Conservation (phyloP, 1,140 invertebrate genomes). For the Globodera ellingtonae region DNA sequence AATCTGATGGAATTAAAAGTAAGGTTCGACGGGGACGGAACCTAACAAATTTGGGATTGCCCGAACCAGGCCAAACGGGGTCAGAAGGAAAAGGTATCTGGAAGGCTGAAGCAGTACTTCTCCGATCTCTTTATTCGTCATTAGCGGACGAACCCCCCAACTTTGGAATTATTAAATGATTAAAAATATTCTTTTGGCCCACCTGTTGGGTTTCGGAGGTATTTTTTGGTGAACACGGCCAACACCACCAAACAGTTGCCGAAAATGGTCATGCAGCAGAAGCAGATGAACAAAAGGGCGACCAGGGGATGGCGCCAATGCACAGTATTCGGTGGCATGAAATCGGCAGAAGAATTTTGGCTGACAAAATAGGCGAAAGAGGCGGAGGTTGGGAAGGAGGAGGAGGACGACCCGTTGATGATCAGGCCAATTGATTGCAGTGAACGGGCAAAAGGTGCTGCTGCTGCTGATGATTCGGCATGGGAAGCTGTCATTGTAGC, state of each 20-base stretch:
- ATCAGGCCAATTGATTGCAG: background rate
- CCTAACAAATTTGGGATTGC: no score
- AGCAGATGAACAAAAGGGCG: conserved; percentile 41
- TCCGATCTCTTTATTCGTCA: background rate
- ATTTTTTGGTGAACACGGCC: conserved; percentile 64
- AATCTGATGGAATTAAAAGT: conserved; percentile 3
- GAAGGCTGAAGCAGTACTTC: background rate
- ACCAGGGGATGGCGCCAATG: conserved; percentile 58
- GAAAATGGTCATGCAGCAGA: conserved; percentile 59
- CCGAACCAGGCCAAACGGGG: no score
- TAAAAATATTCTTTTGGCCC: background rate
- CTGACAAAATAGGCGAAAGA: background rate
- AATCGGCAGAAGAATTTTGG: conserved; percentile 2
- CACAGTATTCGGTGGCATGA: background rate
- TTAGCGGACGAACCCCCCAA: no score
- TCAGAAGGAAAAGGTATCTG: no score
- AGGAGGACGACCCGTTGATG: background rate
- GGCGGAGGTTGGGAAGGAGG: background rate
- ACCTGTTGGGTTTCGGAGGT: conserved; percentile 62
- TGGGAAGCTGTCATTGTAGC: background rate
- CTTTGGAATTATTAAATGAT: background rate
- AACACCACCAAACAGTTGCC: conserved; percentile 63
- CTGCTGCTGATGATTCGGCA: background rate
- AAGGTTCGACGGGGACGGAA: no score
- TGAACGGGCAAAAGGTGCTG: background rate